Base-by-base conservation (phyloP, 1,140 invertebrate species). In the Achroia grisella region DNA sequence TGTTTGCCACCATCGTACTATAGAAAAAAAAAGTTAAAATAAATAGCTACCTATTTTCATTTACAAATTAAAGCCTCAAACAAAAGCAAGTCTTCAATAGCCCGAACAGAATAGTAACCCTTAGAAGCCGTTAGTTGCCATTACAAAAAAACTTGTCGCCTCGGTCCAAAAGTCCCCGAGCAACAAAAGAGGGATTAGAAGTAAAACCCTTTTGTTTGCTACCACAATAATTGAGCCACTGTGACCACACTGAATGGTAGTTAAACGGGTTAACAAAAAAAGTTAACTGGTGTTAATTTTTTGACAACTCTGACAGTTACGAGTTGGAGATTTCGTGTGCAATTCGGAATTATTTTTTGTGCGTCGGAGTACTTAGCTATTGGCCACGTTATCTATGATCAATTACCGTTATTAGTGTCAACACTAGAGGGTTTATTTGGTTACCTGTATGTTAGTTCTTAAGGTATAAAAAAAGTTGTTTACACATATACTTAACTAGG, bases 181-280 rank as follows among this genome's bases (percentile, higher is more conserved):
- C 17, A 23, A 39, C 36, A 35, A 44, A 14, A 14, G 14, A 14
- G 42, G 17, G 42, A 36, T 44, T 44, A 44, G 3, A 0, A n/a
- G 27, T 41, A 12, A 23, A 39, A 17, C n/a, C 36, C 14, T 15
- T 23, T 39, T 39, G 36, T 39, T 27, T 44, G 32, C 10, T 5
- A 8, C 40, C 30, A n/a, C 39, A 34, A 42, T 42, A n/a, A 28
- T 32, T 29, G 13, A 13, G 41, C 30, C 41, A 34, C 41, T 43
- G 41, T 33, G 41, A 31, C 27, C 34, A 35, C 17, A 35, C 17
- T 30, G 41, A 43, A 30, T 11, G 14, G 9, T 30, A 32, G 14
- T 43, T 13, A 8, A 11, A 42, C 8, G 4, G 13, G 31, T 15
- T 43, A 14, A 15, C 4, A 33, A 12, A 12, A 35, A 39, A 39